phyloP scores from a whole-genome alignment of 2,888 invertebrate genomes.

The Caenorhabditis uteleia region DNA sequence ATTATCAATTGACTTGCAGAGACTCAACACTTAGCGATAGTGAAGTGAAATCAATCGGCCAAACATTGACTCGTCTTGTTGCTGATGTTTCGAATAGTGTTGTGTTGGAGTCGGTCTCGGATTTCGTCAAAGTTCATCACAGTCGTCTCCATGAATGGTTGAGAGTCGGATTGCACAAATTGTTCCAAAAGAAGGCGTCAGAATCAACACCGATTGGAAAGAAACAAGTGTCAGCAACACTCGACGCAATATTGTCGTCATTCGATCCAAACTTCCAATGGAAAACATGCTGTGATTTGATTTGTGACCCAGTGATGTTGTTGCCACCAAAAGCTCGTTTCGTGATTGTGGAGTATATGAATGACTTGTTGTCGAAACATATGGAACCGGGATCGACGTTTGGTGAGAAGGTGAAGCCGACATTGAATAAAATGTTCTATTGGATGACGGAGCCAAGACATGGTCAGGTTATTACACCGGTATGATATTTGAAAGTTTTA shows the following conservation, averaged over 20 bases:
- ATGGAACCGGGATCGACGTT: conserved; percentile 21
- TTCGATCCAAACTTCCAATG: conserved; percentile 23
- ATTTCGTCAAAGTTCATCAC: conserved; percentile 25
- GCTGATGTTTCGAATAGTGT: conserved; percentile 22
- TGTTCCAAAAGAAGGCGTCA: conserved; percentile 24
- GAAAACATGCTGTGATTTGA: conserved; percentile 13
- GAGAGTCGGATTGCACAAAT: conserved; percentile 15
- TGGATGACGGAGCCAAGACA: conserved; percentile 29
- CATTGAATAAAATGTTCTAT: conserved; percentile 27
- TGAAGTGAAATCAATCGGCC: conserved; percentile 28
- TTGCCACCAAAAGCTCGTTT: conserved; percentile 22
- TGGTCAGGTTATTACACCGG: conserved; percentile 9
- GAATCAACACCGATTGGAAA: conserved; percentile 18
- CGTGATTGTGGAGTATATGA: conserved; percentile 23
- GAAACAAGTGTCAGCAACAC: conserved; percentile 18
- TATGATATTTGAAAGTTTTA: neutral
- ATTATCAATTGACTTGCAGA: no score
- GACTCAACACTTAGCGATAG: conserved; percentile 15
- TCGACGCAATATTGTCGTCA: conserved; percentile 11
- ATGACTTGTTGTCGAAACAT: conserved; percentile 16
- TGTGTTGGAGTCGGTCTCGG: conserved; percentile 20
- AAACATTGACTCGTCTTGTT: conserved; percentile 16
- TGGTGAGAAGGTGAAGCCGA: conserved; percentile 14
- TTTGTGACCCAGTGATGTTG: conserved; percentile 28
- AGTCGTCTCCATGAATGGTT: conserved; percentile 22